Conservation (phyloP, 64 coral and sea anemone genomes). For the Stichodactyla mertensii region DNA sequence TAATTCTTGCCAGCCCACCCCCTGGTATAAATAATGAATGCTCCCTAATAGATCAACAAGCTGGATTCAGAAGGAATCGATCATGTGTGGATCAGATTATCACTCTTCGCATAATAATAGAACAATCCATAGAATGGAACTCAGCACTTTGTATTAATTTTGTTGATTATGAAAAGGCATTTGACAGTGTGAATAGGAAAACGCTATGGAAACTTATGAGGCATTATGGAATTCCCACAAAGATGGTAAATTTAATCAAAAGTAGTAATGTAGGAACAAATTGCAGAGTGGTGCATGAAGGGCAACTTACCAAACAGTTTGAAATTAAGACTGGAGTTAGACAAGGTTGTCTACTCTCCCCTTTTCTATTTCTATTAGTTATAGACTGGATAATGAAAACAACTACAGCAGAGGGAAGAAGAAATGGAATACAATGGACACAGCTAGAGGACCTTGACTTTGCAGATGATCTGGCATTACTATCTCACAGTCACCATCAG, state of each 20-base stretch:
- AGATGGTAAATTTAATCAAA: neutral
- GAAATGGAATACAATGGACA: constrained; percentile 27
- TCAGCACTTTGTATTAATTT: too few relatives aligned
- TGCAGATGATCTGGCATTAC: constrained; percentile 35
- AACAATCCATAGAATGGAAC: too few relatives aligned
- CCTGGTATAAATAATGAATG: too few relatives aligned
- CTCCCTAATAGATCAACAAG: too few relatives aligned
- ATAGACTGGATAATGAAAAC: constrained; percentile 17
- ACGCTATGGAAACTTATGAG: neutral
- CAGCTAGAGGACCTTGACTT: constrained; percentile 55
- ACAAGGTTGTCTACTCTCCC: neutral
- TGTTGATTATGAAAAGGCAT: constrained; percentile 41
- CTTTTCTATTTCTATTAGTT: constrained; percentile 10
- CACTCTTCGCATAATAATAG: too few relatives aligned
- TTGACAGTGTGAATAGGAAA: constrained; percentile 30
- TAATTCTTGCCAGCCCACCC: too few relatives aligned
- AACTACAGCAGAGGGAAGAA: neutral
- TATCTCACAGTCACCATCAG: neutral
- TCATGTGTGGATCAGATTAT: too few relatives aligned
- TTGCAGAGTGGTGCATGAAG: neutral
- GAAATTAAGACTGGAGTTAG: neutral
- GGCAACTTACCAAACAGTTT: neutral
- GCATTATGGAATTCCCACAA: constrained; percentile 2
- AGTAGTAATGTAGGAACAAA: neutral
- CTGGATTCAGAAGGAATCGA: too few relatives aligned